Base-by-base conservation (phyloP, 2,113 vertebrate genomes). In the Aramus guarauna region DNA sequence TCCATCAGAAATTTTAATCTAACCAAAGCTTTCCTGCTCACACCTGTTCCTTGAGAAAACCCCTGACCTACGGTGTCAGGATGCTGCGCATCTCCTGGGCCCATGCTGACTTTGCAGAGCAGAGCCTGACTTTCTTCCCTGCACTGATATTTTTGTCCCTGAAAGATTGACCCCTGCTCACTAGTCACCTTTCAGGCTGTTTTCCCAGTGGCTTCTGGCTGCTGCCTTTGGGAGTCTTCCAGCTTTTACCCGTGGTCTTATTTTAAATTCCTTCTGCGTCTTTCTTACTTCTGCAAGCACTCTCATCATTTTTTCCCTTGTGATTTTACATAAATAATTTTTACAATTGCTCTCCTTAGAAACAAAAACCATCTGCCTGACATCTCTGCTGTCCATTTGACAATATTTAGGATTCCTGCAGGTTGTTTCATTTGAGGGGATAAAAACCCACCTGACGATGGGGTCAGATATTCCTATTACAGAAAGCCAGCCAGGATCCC, bases 271-370 rank as follows among this genome's bases (percentile, higher is more conserved):
- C 14, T 68, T 48, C 53, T 39, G 29, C 6, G 5, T 30, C 36
- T 43, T 47, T 62, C n/a, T 84, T 74, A 45, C 48, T 80, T 30
- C 36, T 56, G 48, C 20, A 59, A 89, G 29, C 27, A 48, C 32
- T 52, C 47, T 26, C 21, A 27, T n/a, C 0, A 9, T 20, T 50
- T 64, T 41, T 66, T 55, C 5, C 55, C 9, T 36, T 53, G 30
- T 30, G 17, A 81, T 77, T 66, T 87, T 92, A 36, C 68, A 56
- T 43, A 87, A 76, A 89, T n/a, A 69, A 41, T 90, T 64, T 74
- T 94, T 81, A 85, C 10, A 24, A 21, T 45, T 76, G 27, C 30
- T 45, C 36, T 74, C 14, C 73, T 73, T 85, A 78, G 64, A 84
- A 90, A 87, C 12, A 23, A 37, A 58, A 53, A 24, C 2, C 9